These are phyloP conservation scores for Zophobas atratus DNA, from an alignment of 1,140 invertebrate species.

Conservation along the genomic window DNA sequence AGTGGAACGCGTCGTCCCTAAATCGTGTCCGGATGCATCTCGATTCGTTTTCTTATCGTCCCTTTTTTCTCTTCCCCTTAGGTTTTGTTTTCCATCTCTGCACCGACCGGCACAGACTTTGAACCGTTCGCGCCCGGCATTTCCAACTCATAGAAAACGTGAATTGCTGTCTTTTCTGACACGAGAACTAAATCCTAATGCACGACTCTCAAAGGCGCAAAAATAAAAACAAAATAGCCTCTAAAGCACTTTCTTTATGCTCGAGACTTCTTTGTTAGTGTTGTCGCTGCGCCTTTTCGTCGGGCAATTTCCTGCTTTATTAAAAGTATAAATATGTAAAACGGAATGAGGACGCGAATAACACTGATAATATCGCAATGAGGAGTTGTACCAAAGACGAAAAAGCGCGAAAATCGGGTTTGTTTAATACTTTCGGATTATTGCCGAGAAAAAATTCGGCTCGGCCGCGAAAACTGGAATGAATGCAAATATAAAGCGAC, in stretches of 20 bases:
- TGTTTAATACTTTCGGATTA: conserved; percentile 9
- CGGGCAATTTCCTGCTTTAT: conserved; percentile 61
- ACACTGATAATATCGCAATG: conserved; percentile 57
- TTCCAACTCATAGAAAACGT: conserved; percentile 43
- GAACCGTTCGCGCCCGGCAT: conserved; percentile 35
- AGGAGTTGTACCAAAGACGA: conserved; percentile 23
- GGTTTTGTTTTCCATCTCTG: conserved; percentile 35
- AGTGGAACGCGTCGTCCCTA: conserved; percentile 29
- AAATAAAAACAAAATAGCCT: conserved; percentile 42
- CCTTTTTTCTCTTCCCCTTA: background rate
- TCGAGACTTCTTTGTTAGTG: conserved; percentile 41
- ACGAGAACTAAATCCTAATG: conserved; percentile 43
- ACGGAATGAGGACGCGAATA: conserved; percentile 59
- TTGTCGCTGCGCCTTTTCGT: conserved; percentile 47
- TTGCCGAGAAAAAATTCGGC: conserved; percentile 1
- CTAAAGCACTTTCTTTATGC: conserved; percentile 43
- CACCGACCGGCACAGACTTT: conserved; percentile 28
- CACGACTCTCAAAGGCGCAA: conserved; percentile 38
- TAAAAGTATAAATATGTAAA: conserved; percentile 62
- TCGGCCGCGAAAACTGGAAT: conserved; percentile 23
- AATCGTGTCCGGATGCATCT: conserved; percentile 36
- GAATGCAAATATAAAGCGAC: conserved; percentile 38
- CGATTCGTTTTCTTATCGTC: conserved; percentile 25
- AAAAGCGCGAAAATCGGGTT: background rate
- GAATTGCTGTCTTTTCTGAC: conserved; percentile 42